Evolutionary conservation across 2,113 vertebrate species (phyloP), one percentile per base, ranked within the genome.

Genomic region (Solea senegalensis): DNA sequence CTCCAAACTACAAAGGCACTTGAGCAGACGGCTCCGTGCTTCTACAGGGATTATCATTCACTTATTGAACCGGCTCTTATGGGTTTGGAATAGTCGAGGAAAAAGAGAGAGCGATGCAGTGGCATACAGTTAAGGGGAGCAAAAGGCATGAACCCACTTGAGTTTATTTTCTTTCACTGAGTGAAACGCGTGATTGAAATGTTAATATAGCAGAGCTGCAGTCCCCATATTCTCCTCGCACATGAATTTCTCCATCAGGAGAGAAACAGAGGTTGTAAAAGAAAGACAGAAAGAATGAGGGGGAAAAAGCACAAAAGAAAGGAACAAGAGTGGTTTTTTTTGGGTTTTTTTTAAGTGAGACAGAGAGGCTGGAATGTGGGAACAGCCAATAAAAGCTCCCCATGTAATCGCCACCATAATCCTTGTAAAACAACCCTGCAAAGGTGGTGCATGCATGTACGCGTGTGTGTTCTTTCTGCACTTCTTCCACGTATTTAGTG

Each of bases 11-110:
- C 89, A 92, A 92, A 92, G 86, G 64, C 69, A 6, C 81, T 86
- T 69, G 54, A 77, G 76, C 75, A 40, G 79, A 64, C 84, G 72
- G 81, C 80, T 66, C 79, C 74, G 70, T 82, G 69, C 80, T 85
- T 68, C 87, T 82, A 81, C 86, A 82, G 81, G 88, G 90, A 90
- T 91, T 91, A 91, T 80, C 86, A 85, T 90, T 86, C 89, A 85
- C 78, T 89, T 87, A 81, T 83, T 87, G 86, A 89, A 86, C 72
- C n/a, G 1, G 70, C 78, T 86, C 77, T 86, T 85, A 79, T 56
- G 68, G 63, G 28, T 73, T 58, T 60, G 52, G 68, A 78, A 81
- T 61, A 75, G 62, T 69, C 11, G 21, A 49, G 27, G 49, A 63
- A 56, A n/a, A 65, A 56, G 63, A 45, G 68, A 71, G 77, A 45